Base-by-base conservation (phyloP, 2,113 vertebrate genomes). In the Nothoprocta pentlandii region DNA sequence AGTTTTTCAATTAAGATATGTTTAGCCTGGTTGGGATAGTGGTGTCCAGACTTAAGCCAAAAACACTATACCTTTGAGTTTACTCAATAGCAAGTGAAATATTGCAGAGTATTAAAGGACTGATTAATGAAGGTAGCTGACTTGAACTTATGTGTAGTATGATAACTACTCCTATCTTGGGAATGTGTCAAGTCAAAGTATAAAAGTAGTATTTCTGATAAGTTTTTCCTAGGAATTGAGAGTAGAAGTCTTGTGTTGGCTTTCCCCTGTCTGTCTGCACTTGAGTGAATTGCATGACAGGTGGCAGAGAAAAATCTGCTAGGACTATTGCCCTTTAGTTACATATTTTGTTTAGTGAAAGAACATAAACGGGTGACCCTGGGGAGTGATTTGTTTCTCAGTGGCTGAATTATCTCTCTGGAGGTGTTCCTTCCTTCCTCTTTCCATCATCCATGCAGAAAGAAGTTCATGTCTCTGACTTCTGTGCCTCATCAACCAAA, bases 21-120 rank as follows among this genome's bases (percentile, higher is more conserved):
- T 59, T 91, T 94, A 34, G 22, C 56, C 71, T 94, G 80, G 41
- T 66, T 93, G 44, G 73, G 77, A 73, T 93, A 64, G 44, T 90
- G 39, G 10, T 9, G 64, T 66, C 39, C 21, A 83, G 12, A 16
- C 69, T 84, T 95, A 88, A 94, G 63, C 4, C 4, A 75, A 87
- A 90, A 90, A 68, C 66, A 61, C 13, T 86, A 5, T 36, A 49
- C 73, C 32, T 90, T 80, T 68, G 87, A 42, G 58, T 71, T 88
- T 92, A 66, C 10, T 86, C 53, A 61, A 54, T 2, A 73, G 22
- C 17, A 83, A 67, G 28, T 71, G 77, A 94, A 78, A 25, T 47
- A 86, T 36, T 84, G 30, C 47, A 94, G 58, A 44, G 30, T 39
- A 61, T 84, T 81, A 90, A 88, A 80, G 64, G 30, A 53, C 34